Evolutionary conservation across 2,888 invertebrate species (phyloP).

Genomic region (Buathra laborator): DNA sequence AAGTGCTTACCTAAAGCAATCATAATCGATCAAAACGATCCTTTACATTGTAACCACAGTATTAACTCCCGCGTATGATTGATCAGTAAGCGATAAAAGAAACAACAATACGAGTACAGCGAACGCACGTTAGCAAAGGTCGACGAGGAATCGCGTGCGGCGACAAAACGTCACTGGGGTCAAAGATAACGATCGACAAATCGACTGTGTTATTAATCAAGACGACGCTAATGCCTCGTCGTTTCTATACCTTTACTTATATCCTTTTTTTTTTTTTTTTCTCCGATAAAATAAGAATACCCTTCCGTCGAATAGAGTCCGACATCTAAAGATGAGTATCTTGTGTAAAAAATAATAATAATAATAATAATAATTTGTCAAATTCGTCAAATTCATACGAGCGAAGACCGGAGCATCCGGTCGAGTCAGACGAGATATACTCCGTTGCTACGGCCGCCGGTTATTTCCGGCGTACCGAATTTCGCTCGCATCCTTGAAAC

Average conservation of each 20-base stretch:
- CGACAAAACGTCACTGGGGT: not conserved
- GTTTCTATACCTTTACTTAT: not conserved
- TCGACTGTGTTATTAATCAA: constrained; percentile 25
- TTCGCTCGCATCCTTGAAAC: constrained; percentile 28
- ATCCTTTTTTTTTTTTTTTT: not conserved
- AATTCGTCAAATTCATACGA: not conserved
- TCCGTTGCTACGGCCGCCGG: not conserved
- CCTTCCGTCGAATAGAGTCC: too few relatives aligned
- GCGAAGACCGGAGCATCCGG: not conserved
- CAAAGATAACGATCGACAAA: constrained; percentile 42
- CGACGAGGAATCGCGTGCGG: not conserved
- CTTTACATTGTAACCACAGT: constrained; percentile 8
- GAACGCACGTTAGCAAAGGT: not conserved
- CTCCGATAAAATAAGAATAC: too few relatives aligned
- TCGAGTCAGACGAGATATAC: constrained; percentile 1
- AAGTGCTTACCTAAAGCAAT: constrained; percentile 13
- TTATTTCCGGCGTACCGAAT: constrained; percentile 26
- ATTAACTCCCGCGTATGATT: constrained; percentile 14
- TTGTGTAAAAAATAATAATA: too few relatives aligned
- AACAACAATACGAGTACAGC: not conserved
- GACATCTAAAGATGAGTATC: too few relatives aligned
- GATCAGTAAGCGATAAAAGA: not conserved
- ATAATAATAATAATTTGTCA: too few relatives aligned
- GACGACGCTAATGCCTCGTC: not conserved
- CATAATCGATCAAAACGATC: constrained; percentile 23